Evolutionary conservation across 2,888 invertebrate genomes (phyloP).

Genomic region (Drosophila demipolita): DNA sequence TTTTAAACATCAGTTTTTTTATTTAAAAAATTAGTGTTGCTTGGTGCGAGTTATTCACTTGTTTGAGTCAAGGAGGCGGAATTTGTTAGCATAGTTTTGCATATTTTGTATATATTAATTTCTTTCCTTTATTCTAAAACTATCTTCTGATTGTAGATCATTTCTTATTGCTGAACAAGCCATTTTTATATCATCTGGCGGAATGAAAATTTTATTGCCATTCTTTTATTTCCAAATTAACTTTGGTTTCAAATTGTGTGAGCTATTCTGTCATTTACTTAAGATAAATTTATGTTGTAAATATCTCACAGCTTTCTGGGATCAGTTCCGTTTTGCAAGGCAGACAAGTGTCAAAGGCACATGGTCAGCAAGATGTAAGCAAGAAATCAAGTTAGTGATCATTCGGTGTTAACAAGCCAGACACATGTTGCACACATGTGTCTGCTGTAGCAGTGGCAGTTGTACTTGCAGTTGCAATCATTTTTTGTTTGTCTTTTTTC

Average conservation of each 20-base stretch:
- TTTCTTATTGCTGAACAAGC: neutral
- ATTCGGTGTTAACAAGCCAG: conserved; percentile 25
- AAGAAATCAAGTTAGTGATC: neutral
- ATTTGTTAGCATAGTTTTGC: neutral
- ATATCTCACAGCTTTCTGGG: conserved; percentile 1
- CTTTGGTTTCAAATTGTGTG: neutral
- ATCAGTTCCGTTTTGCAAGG: conserved; percentile 55
- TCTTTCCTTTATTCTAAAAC: neutral
- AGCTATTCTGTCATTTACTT: too few relatives aligned
- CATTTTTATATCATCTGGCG: neutral
- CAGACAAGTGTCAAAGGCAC: conserved; percentile 52
- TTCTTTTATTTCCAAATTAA: neutral
- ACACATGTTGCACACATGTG: conserved; percentile 25
- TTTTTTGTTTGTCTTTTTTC: conserved; percentile 1
- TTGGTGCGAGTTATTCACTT: neutral
- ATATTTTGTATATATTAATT: neutral
- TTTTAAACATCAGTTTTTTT: too few relatives aligned
- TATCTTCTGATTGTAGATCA: too few relatives aligned
- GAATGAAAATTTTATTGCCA: neutral
- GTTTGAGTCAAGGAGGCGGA: neutral
- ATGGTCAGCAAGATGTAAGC: conserved; percentile 39
- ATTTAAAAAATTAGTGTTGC: neutral
- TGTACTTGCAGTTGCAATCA: neutral
- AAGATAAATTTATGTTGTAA: neutral
- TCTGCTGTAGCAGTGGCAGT: conserved; percentile 5